These are phyloP conservation scores for Colletes gigas DNA, from an alignment of 1,140 invertebrate genomes.

Conservation along the genomic window DNA sequence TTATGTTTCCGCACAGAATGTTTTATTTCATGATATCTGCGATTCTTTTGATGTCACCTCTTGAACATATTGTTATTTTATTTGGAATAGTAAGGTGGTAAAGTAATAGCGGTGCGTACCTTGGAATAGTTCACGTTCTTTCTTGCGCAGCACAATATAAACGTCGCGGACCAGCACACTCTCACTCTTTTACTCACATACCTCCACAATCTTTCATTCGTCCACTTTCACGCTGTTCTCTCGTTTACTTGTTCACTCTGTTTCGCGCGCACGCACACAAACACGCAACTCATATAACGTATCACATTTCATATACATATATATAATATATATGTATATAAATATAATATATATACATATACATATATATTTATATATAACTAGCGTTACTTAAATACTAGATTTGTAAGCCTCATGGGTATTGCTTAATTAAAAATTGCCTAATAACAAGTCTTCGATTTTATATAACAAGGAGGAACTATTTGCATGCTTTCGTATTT, in stretches of 20 bases:
- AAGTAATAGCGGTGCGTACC: constrained; percentile 81
- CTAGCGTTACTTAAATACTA: constrained; percentile 67
- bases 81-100: constrained; percentile 80
- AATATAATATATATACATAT: constrained; percentile 59
- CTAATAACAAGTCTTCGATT: constrained; percentile 76
- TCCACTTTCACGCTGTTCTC: constrained; percentile 11
- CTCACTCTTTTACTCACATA: constrained; percentile 60
- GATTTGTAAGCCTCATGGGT: constrained; percentile 75
- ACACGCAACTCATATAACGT: constrained; percentile 63
- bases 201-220: background rate
- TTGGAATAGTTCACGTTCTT: constrained; percentile 82
- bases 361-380: constrained; percentile 67
- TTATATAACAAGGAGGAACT: constrained; percentile 77
- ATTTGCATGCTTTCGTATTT: constrained; percentile 68
- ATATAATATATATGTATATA: constrained; percentile 59
- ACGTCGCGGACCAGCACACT: constrained; percentile 79
- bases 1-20: constrained; percentile 79
- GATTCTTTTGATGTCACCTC: constrained; percentile 75
- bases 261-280: constrained; percentile 39
- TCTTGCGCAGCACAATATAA: constrained; percentile 82
- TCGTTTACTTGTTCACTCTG: constrained; percentile 8
- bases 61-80: constrained; percentile 79
- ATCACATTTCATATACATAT: constrained; percentile 66
- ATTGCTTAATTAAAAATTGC: constrained; percentile 78
- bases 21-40: constrained; percentile 79